Evolutionary conservation across 2,888 invertebrate species (phyloP), one percentile per base, ranked within the genome.

Genomic region (Dioctria rufipes): DNA sequence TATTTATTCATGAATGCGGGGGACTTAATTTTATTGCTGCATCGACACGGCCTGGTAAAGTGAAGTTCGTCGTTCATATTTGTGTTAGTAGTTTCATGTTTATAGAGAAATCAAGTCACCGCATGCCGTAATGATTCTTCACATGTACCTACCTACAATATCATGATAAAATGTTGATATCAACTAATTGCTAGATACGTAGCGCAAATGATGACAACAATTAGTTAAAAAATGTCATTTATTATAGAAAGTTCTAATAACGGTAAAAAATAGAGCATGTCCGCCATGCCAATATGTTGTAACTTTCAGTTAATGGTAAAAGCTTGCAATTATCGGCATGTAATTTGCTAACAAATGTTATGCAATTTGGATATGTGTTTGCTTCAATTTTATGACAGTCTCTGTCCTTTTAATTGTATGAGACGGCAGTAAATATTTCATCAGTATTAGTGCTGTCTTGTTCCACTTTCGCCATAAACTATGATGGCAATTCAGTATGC

Each of bases 1-100:
- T 73, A 73, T 73, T 73, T 73, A 73, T 73, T 73, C 73, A 73
- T 60, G 73, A 73, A 40, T 73, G 73, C 73, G 73, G 60, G 54
- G 73, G 73, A 73, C 13, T 58, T 69, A 69, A 69, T 51, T 69
- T 69, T 69, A 69, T 69, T 69, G 69, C 69, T 69, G 49, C 49
- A 69, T 69, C 69, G 40, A 25, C 25, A 13, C 6, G 11, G 60
- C 60, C 60, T 73, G 54, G 43, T 25, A 73, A 73, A 58, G 25
- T 60, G 3, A 58, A 43, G n/a, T 54, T 73, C 25, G 25, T 25
- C 25, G 25, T 61, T 39, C 37, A 37, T 39, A 61, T 8, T 37
- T 13, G 0, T 25, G 25, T 25, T 25, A 25, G 25, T 25, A 25
- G 25, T 25, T 2, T 25, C 2, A 25, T 25, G 11, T 1, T 11